Conservation (phyloP, 2,888 invertebrate species). For the Philaethria dido region DNA sequence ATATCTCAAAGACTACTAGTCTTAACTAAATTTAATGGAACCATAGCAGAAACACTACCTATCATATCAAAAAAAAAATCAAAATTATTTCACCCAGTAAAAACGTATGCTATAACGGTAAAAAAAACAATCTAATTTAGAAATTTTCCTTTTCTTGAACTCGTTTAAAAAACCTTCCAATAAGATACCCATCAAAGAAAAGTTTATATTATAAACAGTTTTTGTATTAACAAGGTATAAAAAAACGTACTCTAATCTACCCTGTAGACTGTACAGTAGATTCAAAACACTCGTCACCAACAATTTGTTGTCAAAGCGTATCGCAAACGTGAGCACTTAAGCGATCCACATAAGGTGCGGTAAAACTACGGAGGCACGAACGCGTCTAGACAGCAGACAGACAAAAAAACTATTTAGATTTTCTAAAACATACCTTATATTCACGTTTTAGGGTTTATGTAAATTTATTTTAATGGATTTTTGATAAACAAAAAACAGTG, state of each 20-base stretch:
- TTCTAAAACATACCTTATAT: conserved; percentile 25
- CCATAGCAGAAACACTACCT: no score
- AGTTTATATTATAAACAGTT: no score
- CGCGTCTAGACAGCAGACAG: conserved; percentile 39
- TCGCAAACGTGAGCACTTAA: conserved; percentile 35
- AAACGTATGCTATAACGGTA: no score
- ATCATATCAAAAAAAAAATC: no score
- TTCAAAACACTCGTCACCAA: conserved; percentile 17
- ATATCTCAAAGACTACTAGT: no score
- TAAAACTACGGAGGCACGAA: conserved; percentile 31
- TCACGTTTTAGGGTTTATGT: not conserved
- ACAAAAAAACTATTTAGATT: conserved; percentile 15
- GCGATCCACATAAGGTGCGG: conserved; percentile 26
- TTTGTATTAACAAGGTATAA: not conserved
- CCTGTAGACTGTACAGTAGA: not conserved
- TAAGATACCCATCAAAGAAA: not conserved
- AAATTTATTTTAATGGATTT: not conserved
- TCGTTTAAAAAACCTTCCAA: no score
- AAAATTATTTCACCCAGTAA: no score
- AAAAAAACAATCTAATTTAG: no score
- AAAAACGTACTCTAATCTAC: not conserved
- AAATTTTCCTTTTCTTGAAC: no score
- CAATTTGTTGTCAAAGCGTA: conserved; percentile 32
- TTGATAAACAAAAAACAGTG: no score
- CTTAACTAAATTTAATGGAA: no score